Conservation (phyloP, 1,140 invertebrate species). For the Muscidifurax raptorellus region DNA sequence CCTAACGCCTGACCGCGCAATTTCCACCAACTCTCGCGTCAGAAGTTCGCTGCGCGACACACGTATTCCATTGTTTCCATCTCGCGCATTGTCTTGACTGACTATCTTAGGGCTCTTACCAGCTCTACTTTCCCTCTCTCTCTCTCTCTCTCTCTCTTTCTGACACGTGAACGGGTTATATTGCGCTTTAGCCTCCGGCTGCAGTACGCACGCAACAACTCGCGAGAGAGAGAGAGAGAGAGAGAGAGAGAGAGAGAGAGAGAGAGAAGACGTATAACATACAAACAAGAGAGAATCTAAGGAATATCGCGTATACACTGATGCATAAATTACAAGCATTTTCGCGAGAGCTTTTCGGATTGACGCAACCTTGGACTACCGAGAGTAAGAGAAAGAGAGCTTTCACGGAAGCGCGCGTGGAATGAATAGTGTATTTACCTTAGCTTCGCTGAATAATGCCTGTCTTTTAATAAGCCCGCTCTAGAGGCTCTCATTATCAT, state of each 20-base stretch:
- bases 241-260: too few relatives aligned
- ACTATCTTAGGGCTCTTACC: neutral
- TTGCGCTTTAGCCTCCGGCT: neutral
- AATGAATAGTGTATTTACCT: neutral
- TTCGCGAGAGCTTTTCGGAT: neutral
- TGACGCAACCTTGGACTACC: neutral
- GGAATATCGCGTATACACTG: neutral
- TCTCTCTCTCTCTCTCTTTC: neutral
- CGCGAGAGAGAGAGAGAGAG: neutral
- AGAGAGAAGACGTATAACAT: too few relatives aligned
- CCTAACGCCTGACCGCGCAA: neutral
- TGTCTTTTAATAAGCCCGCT: neutral
- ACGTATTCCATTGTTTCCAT: constrained; percentile 19
- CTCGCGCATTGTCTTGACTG: constrained; percentile 17
- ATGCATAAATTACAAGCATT: neutral
- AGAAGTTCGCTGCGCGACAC: constrained; percentile 2
- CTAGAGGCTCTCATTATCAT: neutral
- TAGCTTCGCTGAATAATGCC: neutral
- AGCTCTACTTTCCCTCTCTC: neutral
- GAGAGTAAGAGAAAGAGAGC: neutral
- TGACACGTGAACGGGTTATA: neutral
- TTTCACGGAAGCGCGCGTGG: neutral
- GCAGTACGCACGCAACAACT: neutral
- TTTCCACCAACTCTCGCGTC: neutral
- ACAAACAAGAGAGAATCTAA: neutral